Base-by-base conservation (phyloP, 1,140 invertebrate species). In the Papilio aristodemus region DNA sequence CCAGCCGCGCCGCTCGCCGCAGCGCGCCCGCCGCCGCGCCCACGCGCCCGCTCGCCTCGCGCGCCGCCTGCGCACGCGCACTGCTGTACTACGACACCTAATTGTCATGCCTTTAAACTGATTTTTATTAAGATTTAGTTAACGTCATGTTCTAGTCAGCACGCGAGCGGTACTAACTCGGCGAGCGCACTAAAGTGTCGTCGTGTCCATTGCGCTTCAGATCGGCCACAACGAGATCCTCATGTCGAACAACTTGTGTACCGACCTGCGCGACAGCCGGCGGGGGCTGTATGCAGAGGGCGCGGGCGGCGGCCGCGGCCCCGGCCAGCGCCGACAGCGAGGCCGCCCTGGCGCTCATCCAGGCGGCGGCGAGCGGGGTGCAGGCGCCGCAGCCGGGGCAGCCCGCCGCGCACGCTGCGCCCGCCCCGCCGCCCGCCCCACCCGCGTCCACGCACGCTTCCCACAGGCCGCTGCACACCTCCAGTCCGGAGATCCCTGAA, bases 211-310 rank as follows among this genome's bases (percentile, higher is more conserved):
- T n/a, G n/a, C n/a, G n/a, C n/a, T n/a, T n/a, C n/a, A n/a, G n/a
- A n/a, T n/a, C n/a, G n/a, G n/a, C n/a, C n/a, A n/a, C n/a, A n/a
- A n/a, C n/a, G n/a, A n/a, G n/a, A n/a, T n/a, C n/a, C n/a, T n/a
- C n/a, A n/a, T n/a, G n/a, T n/a, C n/a, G n/a, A n/a, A n/a, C n/a
- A n/a, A n/a, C n/a, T n/a, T 95, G 94, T n/a, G 3, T 22, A 4
- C 13, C 46, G 93, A 96, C 95, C 0, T 95, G 94, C 0, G 97
- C 97, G 71, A 98, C 98, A 2, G 97, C 97, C 2, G 98, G 97
- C 32, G 97, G 97, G 22, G 97, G 97, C 59, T 97, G 96, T 68
- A 97, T 97, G 77, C 96, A 96, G 27, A 98, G 93, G 43, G 96
- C 95, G 80, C 95, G 94, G 79, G 96, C 97, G 0, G 96, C 95